Conservation (phyloP, 2,113 vertebrate genomes). For the Salvelinus sp. region DNA sequence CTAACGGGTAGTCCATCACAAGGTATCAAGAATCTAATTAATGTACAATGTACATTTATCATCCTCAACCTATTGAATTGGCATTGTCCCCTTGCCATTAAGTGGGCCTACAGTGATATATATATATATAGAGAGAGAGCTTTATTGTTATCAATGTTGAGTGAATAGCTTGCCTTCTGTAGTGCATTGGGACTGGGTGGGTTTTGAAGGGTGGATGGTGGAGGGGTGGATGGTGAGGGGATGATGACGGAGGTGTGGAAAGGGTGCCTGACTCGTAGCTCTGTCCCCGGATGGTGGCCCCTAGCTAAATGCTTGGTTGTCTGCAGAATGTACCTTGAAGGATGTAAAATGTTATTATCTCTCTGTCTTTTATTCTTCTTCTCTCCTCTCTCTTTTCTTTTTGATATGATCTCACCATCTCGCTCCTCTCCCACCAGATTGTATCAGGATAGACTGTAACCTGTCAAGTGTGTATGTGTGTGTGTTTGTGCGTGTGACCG, state of each 20-base stretch:
- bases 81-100: no score
- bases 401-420: conserved; percentile 78
- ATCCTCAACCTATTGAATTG: no score
- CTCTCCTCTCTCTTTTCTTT: conserved; percentile 51
- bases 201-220: conserved; percentile 19
- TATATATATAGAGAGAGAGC: no score
- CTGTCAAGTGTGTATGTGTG: conserved; percentile 42
- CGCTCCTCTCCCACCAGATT: conserved; percentile 88
- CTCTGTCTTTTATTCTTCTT: conserved; percentile 58
- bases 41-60: no score
- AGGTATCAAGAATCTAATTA: no score
- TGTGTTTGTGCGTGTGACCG: not conserved
- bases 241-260: conserved; percentile 37
- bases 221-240: not conserved
- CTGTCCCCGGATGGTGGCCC: conserved; percentile 90
- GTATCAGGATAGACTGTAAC: conserved; percentile 96
- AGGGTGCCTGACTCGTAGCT: conserved; percentile 79
- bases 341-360: conserved; percentile 83
- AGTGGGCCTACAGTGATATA: no score
- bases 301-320: conserved; percentile 73
- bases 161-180: conserved; percentile 49
- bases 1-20: no score
- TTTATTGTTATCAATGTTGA: not conserved
- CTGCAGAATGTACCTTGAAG: conserved; percentile 92
- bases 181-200: conserved; percentile 30